phyloP scores from a whole-genome alignment of 2,888 invertebrate genomes.

The Ectemnius lituratus region DNA sequence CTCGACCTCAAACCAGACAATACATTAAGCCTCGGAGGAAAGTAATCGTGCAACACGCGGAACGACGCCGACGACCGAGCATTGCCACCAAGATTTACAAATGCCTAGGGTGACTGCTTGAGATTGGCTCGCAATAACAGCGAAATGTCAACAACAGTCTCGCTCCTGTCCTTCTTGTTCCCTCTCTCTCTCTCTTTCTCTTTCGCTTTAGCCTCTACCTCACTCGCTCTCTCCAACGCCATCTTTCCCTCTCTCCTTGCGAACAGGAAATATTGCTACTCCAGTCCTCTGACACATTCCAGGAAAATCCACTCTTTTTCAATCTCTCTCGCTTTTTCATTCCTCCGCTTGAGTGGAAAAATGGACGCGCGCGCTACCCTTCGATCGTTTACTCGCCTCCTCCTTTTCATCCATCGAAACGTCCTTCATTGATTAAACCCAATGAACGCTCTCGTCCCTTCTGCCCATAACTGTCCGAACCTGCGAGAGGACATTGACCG shows the following conservation, averaged over 20 bases:
- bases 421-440: no score
- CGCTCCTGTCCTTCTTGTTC: background rate
- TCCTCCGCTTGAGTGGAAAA: no score
- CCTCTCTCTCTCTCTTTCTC: slow-evolving; percentile 9
- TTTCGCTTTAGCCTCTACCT: background rate
- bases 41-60: slow-evolving; percentile 30
- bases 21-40: slow-evolving; percentile 22
- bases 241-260: no score
- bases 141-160: slow-evolving; percentile 53
- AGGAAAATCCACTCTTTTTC: background rate
- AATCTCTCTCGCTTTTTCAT: no score
- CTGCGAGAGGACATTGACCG: slow-evolving; percentile 75
- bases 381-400: no score
- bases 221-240: no score
- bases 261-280: no score
- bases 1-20: background rate
- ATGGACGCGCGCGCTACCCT: no score
- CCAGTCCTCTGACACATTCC: background rate
- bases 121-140: slow-evolving; percentile 54
- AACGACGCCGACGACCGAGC: slow-evolving; percentile 27
- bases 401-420: no score
- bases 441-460: slow-evolving; percentile 45
- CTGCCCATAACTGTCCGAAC: slow-evolving; percentile 68
- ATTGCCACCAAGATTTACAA: slow-evolving; percentile 41
- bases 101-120: slow-evolving; percentile 43